Evolutionary conservation across 2,888 invertebrate genomes (phyloP).

Genomic region (Steinernema hermaphroditum): DNA sequence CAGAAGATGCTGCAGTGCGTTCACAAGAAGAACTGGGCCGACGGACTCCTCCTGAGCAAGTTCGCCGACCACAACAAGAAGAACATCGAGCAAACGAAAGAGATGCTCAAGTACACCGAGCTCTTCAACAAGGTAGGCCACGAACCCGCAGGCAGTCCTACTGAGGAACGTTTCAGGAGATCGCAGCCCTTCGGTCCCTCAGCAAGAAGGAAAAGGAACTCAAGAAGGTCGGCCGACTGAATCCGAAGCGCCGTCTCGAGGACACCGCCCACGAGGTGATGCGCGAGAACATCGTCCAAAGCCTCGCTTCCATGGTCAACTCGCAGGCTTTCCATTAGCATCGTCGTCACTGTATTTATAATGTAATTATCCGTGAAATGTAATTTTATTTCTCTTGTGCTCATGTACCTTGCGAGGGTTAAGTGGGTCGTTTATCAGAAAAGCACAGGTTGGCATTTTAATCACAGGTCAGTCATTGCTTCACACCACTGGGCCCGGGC

Average conservation of each 20-base stretch:
- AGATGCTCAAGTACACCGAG: conserved; percentile 49
- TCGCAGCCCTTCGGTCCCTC: conserved; percentile 34
- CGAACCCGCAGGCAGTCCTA: neutral
- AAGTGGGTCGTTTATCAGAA: no score
- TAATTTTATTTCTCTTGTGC: no score
- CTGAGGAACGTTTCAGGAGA: conserved; percentile 36
- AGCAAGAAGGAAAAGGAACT: conserved; percentile 42
- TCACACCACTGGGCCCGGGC: no score
- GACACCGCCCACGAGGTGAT: conserved; percentile 35
- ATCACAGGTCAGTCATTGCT: no score
- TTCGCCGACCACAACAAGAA: conserved; percentile 38
- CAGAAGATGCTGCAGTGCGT: conserved; percentile 57
- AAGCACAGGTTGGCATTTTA: no score
- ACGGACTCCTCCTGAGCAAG: conserved; percentile 40
- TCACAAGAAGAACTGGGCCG: conserved; percentile 52
- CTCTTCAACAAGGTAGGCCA: conserved; percentile 45
- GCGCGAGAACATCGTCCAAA: conserved; percentile 36
- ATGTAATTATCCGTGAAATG: no score
- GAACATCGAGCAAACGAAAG: conserved; percentile 43
- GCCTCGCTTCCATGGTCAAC: conserved; percentile 28
- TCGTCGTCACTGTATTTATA: no score
- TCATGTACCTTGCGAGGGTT: no score
- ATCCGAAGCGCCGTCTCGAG: conserved; percentile 54
- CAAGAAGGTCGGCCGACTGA: conserved; percentile 50
- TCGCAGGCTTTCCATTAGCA: conserved; percentile 33